phyloP scores from a whole-genome alignment of 2,888 invertebrate genomes.

The Abscondita cerata region DNA sequence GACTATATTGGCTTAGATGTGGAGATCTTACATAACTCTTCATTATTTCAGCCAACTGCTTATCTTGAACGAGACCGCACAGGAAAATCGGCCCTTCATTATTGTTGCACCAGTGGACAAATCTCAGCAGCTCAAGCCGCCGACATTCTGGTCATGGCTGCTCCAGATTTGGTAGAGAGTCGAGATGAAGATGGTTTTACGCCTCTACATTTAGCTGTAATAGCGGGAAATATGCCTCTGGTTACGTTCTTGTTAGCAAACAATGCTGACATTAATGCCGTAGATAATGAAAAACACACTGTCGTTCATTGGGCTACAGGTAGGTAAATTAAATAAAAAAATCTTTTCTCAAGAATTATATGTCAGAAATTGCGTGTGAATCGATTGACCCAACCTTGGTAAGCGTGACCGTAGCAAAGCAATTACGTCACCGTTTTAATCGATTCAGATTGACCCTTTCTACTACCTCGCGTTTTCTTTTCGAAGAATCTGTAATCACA shows the following conservation, averaged over 20 bases:
- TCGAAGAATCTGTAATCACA: too few relatives aligned
- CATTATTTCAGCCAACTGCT: constrained; percentile 62
- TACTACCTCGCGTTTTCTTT: too few relatives aligned
- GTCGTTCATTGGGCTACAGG: constrained; percentile 99
- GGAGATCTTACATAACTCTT: too few relatives aligned
- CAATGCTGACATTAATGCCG: constrained; percentile 87
- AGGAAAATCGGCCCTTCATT: constrained; percentile 89
- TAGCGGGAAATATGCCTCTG: constrained; percentile 87
- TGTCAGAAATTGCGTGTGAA: constrained; percentile 18
- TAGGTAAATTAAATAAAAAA: constrained; percentile 55
- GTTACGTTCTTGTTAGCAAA: constrained; percentile 86
- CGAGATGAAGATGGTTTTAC: constrained; percentile 95
- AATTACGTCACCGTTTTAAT: constrained; percentile 25
- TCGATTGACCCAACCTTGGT: constrained; percentile 39
- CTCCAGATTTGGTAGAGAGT: constrained; percentile 83
- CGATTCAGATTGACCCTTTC: constrained; percentile 11
- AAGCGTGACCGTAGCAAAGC: constrained; percentile 38
- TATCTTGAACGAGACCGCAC: constrained; percentile 80
- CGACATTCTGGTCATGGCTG: constrained; percentile 77
- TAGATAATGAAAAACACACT: constrained; percentile 94
- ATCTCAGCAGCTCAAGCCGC: constrained; percentile 68
- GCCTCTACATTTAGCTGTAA: constrained; percentile 93
- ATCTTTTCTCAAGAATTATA: not conserved
- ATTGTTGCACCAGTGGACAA: constrained; percentile 71
- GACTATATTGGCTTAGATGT: too few relatives aligned